Percentiles rank a stretch among this genome's conserved stretches.
These are phyloP conservation scores for Chanos chanos DNA, from an alignment of 2,797 vertebrate species.

Conservation along the genomic window DNA sequence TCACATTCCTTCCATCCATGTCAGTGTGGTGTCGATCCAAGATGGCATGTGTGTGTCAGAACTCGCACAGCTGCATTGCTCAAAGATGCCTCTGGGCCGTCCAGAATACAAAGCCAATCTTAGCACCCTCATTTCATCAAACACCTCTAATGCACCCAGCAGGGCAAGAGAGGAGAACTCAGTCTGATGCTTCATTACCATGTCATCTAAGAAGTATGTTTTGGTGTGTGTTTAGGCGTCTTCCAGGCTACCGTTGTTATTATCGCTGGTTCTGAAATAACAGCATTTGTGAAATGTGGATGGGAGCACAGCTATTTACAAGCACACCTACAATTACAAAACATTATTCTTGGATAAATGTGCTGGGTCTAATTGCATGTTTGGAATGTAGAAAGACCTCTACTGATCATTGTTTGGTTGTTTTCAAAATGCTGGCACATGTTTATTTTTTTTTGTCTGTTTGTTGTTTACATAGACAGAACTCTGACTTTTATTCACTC, in stretches of 20 bases:
- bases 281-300: neutral
- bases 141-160: no score
- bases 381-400: no score
- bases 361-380: slow-evolving; percentile 14
- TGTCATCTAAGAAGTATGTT: neutral
- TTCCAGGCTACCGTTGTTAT: neutral
- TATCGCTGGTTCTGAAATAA: neutral
- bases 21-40: slow-evolving; percentile 42
- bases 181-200: neutral
- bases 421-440: no score
- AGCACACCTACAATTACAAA: slow-evolving; percentile 8
- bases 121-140: no score
- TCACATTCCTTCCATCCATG: slow-evolving; percentile 55
- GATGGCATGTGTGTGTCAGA: slow-evolving; percentile 25
- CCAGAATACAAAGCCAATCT: no score
- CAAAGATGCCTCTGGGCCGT: neutral
- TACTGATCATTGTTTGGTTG: no score
- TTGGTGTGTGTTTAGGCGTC: neutral
- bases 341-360: slow-evolving; percentile 15
- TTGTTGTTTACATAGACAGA: no score
- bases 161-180: no score
- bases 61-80: slow-evolving; percentile 11
- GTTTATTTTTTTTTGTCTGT: no score
- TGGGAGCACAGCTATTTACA: slow-evolving; percentile 6
- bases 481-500: no score